Evolutionary conservation across 2,113 vertebrate genomes (phyloP).

Genomic region (Chrysochloris asiatica): DNA sequence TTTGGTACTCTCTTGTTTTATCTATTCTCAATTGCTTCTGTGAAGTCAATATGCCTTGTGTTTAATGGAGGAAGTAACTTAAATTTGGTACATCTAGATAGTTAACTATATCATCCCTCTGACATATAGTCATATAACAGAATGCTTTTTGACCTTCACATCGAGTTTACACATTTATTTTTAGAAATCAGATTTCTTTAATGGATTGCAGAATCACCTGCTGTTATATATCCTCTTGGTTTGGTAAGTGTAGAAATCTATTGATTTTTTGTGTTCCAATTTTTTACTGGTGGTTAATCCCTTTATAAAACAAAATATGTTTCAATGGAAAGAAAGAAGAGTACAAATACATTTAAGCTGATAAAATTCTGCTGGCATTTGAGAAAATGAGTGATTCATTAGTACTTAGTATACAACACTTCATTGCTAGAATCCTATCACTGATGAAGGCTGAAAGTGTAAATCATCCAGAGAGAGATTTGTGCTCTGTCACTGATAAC

Average conservation of each 20-base stretch:
- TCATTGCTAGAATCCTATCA: not conserved
- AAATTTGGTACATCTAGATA: not conserved
- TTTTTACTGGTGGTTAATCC: conserved; percentile 56
- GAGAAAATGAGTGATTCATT: conserved; percentile 37
- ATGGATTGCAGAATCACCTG: conserved; percentile 58
- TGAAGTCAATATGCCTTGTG: not conserved
- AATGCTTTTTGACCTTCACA: conserved; percentile 20
- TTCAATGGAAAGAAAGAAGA: conserved; percentile 35
- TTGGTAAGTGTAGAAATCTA: conserved; percentile 53
- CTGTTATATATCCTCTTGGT: conserved; percentile 60
- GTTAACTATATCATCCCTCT: conserved; percentile 6
- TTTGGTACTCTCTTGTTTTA: not conserved
- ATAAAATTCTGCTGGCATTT: not conserved
- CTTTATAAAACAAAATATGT: conserved; percentile 65
- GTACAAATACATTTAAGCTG: not conserved
- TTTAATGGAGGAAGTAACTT: not conserved
- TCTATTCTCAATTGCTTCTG: not conserved
- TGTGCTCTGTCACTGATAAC: not conserved
- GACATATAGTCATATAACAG: conserved; percentile 12
- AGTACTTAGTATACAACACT: not conserved
- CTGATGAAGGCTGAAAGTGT: not conserved
- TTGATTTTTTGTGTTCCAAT: conserved; percentile 63
- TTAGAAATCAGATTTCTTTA: conserved; percentile 39
- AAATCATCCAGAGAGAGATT: not conserved
- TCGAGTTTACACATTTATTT: conserved; percentile 41